phyloP scores from a whole-genome alignment of 2,888 invertebrate species.

The Nipponacmea schrenckii region DNA sequence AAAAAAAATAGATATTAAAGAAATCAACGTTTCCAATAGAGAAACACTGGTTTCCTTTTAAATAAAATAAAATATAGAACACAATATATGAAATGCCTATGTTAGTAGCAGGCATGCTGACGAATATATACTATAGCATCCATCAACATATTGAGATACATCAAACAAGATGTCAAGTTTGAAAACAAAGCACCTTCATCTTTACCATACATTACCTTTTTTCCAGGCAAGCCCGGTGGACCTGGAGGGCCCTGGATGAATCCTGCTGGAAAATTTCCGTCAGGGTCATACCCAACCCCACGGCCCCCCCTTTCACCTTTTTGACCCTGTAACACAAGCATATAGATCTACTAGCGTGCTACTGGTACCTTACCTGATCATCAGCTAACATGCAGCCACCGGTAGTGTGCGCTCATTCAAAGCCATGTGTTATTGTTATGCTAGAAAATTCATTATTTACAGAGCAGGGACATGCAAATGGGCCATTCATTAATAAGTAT shows the following conservation, averaged over 20 bases:
- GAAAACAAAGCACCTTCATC: not conserved
- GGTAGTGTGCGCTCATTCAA: not conserved
- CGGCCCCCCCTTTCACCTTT: slow-evolving; percentile 25
- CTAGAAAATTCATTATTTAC: too few species aligned
- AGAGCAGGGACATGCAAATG: too few species aligned
- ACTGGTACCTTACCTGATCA: not conserved
- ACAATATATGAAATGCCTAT: not conserved
- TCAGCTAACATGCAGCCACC: not conserved
- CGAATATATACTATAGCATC: not conserved
- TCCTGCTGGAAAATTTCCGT: slow-evolving; percentile 70
- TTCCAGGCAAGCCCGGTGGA: slow-evolving; percentile 90
- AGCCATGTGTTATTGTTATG: not conserved
- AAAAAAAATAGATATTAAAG: not conserved
- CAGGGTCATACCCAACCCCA: slow-evolving; percentile 33
- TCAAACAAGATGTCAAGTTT: not conserved
- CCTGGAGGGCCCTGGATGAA: slow-evolving; percentile 95
- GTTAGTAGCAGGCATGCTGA: slow-evolving; percentile 5
- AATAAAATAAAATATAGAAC: too few species aligned
- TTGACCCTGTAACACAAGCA: slow-evolving; percentile 29
- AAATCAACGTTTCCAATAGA: too few species aligned
- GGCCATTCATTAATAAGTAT: too few species aligned
- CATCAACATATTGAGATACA: not conserved
- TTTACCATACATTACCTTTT: slow-evolving; percentile 33
- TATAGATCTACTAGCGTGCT: slow-evolving; percentile 8
- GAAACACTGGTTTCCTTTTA: too few species aligned